Percentiles rank a stretch among this genome's conserved stretches.
Evolutionary conservation across 2,888 invertebrate species (phyloP).

Genomic region (Sarcophaga carnaria): DNA sequence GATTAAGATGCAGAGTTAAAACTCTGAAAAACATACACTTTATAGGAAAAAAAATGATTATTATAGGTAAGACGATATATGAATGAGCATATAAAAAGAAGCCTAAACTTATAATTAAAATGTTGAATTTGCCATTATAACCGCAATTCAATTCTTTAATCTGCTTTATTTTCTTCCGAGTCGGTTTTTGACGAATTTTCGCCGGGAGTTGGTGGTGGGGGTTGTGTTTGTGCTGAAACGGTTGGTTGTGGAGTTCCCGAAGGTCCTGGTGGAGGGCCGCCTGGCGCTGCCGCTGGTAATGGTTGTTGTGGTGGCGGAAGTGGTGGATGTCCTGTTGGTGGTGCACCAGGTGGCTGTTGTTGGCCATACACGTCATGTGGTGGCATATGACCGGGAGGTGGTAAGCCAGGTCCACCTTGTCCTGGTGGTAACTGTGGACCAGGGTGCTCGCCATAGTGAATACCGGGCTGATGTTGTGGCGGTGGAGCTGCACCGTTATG

Average conservation of each 20-base stretch:
- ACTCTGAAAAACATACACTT: background rate
- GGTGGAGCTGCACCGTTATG: slow-evolving; percentile 73
- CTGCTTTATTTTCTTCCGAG: slow-evolving; percentile 79
- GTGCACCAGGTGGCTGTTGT: slow-evolving; percentile 70
- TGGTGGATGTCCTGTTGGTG: slow-evolving; percentile 59
- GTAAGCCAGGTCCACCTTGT: slow-evolving; percentile 68
- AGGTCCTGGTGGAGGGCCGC: slow-evolving; percentile 63
- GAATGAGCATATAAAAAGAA: slow-evolving; percentile 28
- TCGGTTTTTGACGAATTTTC: slow-evolving; percentile 75
- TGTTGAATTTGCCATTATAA: background rate
- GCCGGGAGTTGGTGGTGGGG: slow-evolving; percentile 26
- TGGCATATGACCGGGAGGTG: slow-evolving; percentile 67
- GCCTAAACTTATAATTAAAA: slow-evolving; percentile 42
- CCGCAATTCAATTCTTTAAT: slow-evolving; percentile 70
- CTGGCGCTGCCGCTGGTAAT: slow-evolving; percentile 61
- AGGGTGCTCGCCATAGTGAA: slow-evolving; percentile 71
- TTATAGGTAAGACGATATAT: too few species aligned
- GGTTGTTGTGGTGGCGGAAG: slow-evolving; percentile 66
- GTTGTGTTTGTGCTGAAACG: slow-evolving; percentile 57
- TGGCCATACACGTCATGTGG: slow-evolving; percentile 70
- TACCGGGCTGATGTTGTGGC: slow-evolving; percentile 73
- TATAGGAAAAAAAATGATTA: background rate
- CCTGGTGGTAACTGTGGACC: slow-evolving; percentile 63
- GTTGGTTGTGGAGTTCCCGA: slow-evolving; percentile 69
- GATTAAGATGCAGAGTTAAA: background rate